Evolutionary conservation across 2,113 vertebrate species (phyloP).

Genomic region (Turdus rufiventris): DNA sequence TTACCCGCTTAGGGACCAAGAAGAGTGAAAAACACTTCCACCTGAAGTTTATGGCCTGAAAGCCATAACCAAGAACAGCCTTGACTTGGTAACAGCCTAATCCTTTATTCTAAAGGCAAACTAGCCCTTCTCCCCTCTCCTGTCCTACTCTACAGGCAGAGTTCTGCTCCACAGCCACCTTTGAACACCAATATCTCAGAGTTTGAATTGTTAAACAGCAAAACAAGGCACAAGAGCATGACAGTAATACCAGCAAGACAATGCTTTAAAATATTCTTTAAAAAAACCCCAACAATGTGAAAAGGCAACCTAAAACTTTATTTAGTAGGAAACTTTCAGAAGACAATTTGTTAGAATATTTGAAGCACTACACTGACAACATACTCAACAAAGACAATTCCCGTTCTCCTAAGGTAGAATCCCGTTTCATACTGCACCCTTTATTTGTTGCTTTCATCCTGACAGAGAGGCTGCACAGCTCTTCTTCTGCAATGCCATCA

Average conservation of each 20-base stretch:
- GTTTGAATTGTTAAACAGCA: background rate
- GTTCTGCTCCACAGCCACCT: background rate
- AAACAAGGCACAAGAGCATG: background rate
- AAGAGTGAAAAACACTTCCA: background rate
- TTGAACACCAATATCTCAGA: background rate
- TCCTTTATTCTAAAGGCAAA: background rate
- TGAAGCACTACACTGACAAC: conserved; percentile 19
- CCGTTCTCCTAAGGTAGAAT: conserved; percentile 51
- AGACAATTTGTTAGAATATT: background rate
- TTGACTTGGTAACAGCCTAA: background rate
- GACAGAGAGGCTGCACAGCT: conserved; percentile 73
- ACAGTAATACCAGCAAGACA: background rate
- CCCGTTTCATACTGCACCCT: conserved; percentile 79
- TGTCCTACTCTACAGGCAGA: background rate
- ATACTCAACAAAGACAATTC: conserved; percentile 44
- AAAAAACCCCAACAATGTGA: background rate
- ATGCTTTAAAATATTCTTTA: background rate
- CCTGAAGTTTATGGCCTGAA: background rate
- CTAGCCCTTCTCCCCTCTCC: background rate
- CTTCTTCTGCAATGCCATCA: conserved; percentile 77
- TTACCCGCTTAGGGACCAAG: background rate
- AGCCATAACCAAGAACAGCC: background rate
- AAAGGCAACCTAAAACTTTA: conserved; percentile 51
- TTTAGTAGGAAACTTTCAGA: conserved; percentile 71
- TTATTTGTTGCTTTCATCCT: conserved; percentile 84